Conservation (phyloP, 1,140 invertebrate species). For the Paracyclopina nana region DNA sequence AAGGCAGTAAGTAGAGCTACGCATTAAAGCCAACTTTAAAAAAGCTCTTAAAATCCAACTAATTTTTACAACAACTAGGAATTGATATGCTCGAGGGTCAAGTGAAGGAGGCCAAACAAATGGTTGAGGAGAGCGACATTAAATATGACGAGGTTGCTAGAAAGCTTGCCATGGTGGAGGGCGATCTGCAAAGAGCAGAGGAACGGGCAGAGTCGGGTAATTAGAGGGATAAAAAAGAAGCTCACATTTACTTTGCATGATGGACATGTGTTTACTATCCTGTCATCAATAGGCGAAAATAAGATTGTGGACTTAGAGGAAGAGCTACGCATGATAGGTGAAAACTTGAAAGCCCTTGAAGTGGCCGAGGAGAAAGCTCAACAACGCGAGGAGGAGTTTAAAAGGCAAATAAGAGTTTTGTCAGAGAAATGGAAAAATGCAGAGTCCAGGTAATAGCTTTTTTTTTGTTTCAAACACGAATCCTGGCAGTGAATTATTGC, state of each 20-base stretch:
- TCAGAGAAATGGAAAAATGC: conserved; percentile 5
- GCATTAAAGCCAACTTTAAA: too few species aligned
- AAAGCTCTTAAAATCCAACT: too few species aligned
- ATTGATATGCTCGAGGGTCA: conserved; percentile 6
- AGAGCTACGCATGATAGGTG: conserved; percentile 9
- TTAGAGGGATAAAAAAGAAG: too few species aligned
- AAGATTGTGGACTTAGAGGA: conserved; percentile 14
- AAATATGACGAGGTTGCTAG: conserved; percentile 13
- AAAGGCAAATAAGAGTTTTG: background rate
- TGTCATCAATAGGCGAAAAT: background rate
- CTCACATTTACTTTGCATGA: too few species aligned
- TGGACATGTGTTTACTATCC: background rate
- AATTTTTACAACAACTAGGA: too few species aligned
- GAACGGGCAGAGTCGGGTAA: conserved; percentile 10
- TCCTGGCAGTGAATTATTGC: background rate
- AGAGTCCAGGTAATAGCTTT: conserved; percentile 3
- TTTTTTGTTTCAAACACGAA: background rate
- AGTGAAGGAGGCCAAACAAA: conserved; percentile 13
- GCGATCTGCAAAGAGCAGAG: conserved; percentile 4
- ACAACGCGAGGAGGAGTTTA: conserved; percentile 10
- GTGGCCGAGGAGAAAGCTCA: conserved; percentile 12
- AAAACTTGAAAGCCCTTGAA: conserved; percentile 12
- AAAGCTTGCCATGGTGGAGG: conserved; percentile 13
- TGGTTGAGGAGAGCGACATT: conserved; percentile 13
- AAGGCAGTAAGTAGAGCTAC: background rate